Evolutionary conservation across 2,888 invertebrate species (phyloP).

Genomic region (Catocala sponsa): DNA sequence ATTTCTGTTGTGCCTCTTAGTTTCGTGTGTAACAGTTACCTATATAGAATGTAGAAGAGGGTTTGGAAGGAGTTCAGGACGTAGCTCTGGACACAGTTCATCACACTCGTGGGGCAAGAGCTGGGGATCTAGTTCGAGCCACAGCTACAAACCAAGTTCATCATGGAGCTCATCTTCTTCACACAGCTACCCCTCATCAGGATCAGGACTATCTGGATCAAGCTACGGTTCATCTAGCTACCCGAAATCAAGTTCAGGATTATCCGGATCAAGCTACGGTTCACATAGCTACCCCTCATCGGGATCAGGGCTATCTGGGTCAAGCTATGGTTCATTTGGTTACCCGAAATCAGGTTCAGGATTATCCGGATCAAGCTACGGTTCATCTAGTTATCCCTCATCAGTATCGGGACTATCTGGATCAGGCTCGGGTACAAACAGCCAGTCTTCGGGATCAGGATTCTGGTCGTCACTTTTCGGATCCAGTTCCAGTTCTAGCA

Average conservation of each 20-base stretch:
- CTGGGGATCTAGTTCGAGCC: slow-evolving; percentile 46
- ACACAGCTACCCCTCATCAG: slow-evolving; percentile 35
- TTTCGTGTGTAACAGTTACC: slow-evolving; percentile 60
- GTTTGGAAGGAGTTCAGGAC: slow-evolving; percentile 45
- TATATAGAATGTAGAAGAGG: slow-evolving; percentile 59
- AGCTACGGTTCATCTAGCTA: slow-evolving; percentile 14
- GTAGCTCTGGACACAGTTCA: slow-evolving; percentile 37
- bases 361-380: slow-evolving; percentile 37
- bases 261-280: slow-evolving; percentile 19
- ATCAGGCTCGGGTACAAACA: too few species aligned
- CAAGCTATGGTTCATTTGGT: slow-evolving; percentile 11
- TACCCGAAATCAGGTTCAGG: slow-evolving; percentile 46
- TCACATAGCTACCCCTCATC: slow-evolving; percentile 37
- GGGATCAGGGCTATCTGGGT: slow-evolving; percentile 20
- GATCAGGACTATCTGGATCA: slow-evolving; percentile 42
- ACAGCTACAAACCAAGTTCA: slow-evolving; percentile 35
- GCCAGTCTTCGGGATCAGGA: slow-evolving; percentile 33
- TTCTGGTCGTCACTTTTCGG: too few species aligned
- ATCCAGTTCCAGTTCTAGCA: slow-evolving; percentile 13
- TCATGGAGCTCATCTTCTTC: slow-evolving; percentile 24
- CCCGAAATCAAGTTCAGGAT: slow-evolving; percentile 25
- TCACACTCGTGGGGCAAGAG: slow-evolving; percentile 41
- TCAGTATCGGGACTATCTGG: slow-evolving; percentile 25
- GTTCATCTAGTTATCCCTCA: slow-evolving; percentile 39
- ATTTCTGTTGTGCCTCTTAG: slow-evolving; percentile 70